Evolutionary conservation across 1,140 invertebrate genomes (phyloP), one percentile per base, ranked within the genome.

Genomic region (Oryctes rhinoceros): DNA sequence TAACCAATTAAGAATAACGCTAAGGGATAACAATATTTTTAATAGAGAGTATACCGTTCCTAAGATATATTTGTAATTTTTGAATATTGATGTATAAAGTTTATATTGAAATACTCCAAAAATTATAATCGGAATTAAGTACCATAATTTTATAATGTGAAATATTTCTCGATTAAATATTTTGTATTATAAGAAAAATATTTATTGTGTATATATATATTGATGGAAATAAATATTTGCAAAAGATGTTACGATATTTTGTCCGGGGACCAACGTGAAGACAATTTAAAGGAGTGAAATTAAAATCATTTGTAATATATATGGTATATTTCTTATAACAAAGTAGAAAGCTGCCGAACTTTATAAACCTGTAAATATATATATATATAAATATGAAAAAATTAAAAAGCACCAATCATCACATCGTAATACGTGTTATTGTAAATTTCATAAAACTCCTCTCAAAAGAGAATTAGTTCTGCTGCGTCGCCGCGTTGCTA

Each of bases 51-150:
- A 44, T 47, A 44, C 7, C 47, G 75, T 47, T 76, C 39, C 37
- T 76, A 76, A 47, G 30, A 76, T 76, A 44, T 76, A 76, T 76
- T 76, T 47, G 75, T 76, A 76, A 76, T 18, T 44, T 71, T 76
- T 47, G 47, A 47, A 76, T 76, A n/a, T 76, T 76, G n/a, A 76
- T 76, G 75, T 67, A 67, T 30, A 67, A 67, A 67, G 65, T 9
- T 67, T 24, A 67, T 67, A 67, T 24, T 67, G 6, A 53, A 53
- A 53, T 53, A 53, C 1, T 67, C 30, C 10, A 67, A 67, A 24
- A 24, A 6, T 4, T 53, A 48, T 53, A 53, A 53, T 15, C 39
- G 9, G 5, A 44, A 44, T 7, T 10, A 44, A 44, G 9, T 44
- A 44, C 39, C 9, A 53, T 15, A 53, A 53, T 53, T 53, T 53